Conservation (phyloP, 2,113 vertebrate genomes). For the Centropus unirufus region DNA sequence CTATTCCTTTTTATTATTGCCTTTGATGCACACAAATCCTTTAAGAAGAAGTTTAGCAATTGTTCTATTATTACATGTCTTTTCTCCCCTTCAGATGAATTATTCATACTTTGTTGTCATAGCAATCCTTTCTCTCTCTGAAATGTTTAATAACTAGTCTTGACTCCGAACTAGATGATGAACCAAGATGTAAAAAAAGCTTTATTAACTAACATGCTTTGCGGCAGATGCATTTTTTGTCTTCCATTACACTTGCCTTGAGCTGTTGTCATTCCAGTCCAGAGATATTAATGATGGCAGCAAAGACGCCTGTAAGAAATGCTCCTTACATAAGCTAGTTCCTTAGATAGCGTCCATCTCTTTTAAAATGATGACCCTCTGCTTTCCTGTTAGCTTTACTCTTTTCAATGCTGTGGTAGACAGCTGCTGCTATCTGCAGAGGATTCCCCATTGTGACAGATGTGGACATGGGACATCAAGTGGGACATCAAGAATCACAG, state of each 20-base stretch:
- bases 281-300: not conserved
- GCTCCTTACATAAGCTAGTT: not conserved
- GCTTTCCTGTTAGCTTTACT: not conserved
- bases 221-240: not conserved
- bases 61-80: slow-evolving; percentile 47
- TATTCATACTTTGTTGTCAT: slow-evolving; percentile 73
- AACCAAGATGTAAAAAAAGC: slow-evolving; percentile 51
- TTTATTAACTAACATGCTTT: slow-evolving; percentile 47
- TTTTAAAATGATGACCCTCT: not conserved
- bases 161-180: slow-evolving; percentile 47
- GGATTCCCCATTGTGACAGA: accelerated
- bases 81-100: slow-evolving; percentile 60
- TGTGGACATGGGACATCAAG: not conserved
- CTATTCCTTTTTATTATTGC: slow-evolving; percentile 47
- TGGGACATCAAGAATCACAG: not conserved
- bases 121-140: slow-evolving; percentile 51
- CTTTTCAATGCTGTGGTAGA: not conserved
- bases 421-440: not conserved
- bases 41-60: slow-evolving; percentile 68
- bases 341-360: not conserved
- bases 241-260: not conserved
- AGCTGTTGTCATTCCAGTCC: not conserved
- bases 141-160: slow-evolving; percentile 73
- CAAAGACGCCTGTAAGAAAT: not conserved
- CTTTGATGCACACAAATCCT: slow-evolving; percentile 61